These are phyloP conservation scores for Meghimatium bilineatum DNA, from an alignment of 2,888 invertebrate genomes.

Conservation along the genomic window DNA sequence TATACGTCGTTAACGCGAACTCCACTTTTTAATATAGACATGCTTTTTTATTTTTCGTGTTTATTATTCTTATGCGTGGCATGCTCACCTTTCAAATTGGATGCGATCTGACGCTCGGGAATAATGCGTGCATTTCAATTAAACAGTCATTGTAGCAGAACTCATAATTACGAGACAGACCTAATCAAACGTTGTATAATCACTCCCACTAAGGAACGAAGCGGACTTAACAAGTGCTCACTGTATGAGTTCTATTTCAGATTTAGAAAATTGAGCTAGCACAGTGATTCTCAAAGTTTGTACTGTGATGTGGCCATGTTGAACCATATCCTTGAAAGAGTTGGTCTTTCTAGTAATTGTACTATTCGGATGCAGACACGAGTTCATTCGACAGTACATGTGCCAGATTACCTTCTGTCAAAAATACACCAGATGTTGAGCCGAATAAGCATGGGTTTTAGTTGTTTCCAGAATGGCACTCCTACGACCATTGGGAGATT, in stretches of 20 bases:
- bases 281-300: background rate
- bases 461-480: too few species aligned
- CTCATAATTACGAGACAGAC: constrained; percentile 12
- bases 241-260: background rate
- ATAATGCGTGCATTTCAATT: constrained; percentile 24
- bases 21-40: background rate
- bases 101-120: background rate
- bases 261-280: background rate
- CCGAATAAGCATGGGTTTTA: too few species aligned
- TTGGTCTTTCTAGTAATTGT: too few species aligned
- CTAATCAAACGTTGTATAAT: constrained; percentile 10
- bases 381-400: too few species aligned
- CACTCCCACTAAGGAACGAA: background rate
- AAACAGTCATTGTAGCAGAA: background rate
- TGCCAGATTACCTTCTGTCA: too few species aligned
- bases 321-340: too few species aligned
- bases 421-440: too few species aligned
- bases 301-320: too few species aligned
- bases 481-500: too few species aligned
- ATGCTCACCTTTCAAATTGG: background rate
- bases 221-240: background rate
- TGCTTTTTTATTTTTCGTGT: background rate
- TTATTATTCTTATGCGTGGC: background rate
- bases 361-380: too few species aligned
- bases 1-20: too few species aligned